Evolutionary conservation across 1,140 invertebrate genomes (phyloP).

Genomic region (Atta colombica): DNA sequence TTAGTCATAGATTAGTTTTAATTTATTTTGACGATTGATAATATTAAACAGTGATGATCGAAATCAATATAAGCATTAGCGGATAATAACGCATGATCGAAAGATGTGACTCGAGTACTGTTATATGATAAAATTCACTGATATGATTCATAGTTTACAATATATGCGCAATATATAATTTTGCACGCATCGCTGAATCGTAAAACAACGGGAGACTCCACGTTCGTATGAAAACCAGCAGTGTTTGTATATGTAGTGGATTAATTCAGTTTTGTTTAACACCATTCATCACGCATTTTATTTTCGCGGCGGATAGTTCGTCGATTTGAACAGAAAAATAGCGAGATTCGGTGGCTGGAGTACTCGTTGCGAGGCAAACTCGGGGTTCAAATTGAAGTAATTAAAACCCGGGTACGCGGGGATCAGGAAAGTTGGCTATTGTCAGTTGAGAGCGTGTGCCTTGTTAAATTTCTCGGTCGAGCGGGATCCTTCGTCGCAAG

Average conservation of each 20-base stretch:
- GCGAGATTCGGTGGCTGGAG: background rate
- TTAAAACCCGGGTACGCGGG: conserved; percentile 71
- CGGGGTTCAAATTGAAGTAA: conserved; percentile 76
- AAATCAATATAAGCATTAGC: background rate
- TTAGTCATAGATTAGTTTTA: background rate
- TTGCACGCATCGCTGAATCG: background rate
- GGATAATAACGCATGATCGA: background rate
- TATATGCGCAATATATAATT: background rate
- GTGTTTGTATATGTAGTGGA: background rate
- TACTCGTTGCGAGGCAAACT: conserved; percentile 8
- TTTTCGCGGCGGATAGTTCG: conserved; percentile 23
- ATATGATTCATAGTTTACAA: background rate
- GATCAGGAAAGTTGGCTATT: conserved; percentile 72
- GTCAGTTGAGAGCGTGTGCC: conserved; percentile 75
- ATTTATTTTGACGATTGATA: background rate
- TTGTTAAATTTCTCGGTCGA: conserved; percentile 81
- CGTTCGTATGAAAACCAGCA: background rate
- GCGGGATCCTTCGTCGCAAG: conserved; percentile 74
- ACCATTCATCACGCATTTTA: conserved; percentile 25
- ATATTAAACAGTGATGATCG: background rate
- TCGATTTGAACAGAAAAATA: conserved; percentile 15
- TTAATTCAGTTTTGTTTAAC: conserved; percentile 27
- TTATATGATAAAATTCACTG: background rate
- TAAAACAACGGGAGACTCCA: background rate
- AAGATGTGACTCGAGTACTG: background rate